Evolutionary conservation across 2,888 invertebrate species (phyloP).

Genomic region (Masnerella sp.): DNA sequence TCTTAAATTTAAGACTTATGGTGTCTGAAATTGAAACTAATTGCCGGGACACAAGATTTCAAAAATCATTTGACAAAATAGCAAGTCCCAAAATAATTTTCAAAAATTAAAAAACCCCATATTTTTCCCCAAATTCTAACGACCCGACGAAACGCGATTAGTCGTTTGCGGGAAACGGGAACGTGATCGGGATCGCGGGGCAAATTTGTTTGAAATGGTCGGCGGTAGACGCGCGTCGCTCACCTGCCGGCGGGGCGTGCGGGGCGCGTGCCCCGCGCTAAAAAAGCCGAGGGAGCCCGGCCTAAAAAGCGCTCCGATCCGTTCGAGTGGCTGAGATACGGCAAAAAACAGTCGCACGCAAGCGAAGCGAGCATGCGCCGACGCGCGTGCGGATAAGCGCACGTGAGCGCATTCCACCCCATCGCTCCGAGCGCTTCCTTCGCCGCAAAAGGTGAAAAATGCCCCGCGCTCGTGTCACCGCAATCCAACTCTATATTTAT

Average conservation of each 20-base stretch:
- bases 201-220: slow-evolving; percentile 47
- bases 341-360: slow-evolving; percentile 43
- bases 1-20: too few relatives aligned
- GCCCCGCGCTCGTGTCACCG: slow-evolving; percentile 28
- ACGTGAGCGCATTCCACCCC: slow-evolving; percentile 63
- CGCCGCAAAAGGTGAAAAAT: slow-evolving; percentile 61
- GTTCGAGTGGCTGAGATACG: slow-evolving; percentile 54
- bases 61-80: too few relatives aligned
- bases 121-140: not conserved
- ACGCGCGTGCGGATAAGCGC: slow-evolving; percentile 54
- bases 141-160: slow-evolving; percentile 11
- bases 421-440: slow-evolving; percentile 63
- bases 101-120: too few relatives aligned
- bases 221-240: slow-evolving; percentile 37
- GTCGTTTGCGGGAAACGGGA: slow-evolving; percentile 17
- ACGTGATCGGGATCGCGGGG: slow-evolving; percentile 30
- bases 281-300: slow-evolving; percentile 28
- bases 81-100: too few relatives aligned
- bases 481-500: slow-evolving; percentile 34
- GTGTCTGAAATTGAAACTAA: too few relatives aligned
- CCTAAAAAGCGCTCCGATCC: slow-evolving; percentile 62
- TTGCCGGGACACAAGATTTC: too few relatives aligned
- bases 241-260: slow-evolving; percentile 71
- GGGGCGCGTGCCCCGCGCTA: slow-evolving; percentile 69
- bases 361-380: slow-evolving; percentile 37